These are phyloP conservation scores for Temnothorax rugatulus DNA, from an alignment of 2,888 invertebrate genomes.

Conservation along the genomic window DNA sequence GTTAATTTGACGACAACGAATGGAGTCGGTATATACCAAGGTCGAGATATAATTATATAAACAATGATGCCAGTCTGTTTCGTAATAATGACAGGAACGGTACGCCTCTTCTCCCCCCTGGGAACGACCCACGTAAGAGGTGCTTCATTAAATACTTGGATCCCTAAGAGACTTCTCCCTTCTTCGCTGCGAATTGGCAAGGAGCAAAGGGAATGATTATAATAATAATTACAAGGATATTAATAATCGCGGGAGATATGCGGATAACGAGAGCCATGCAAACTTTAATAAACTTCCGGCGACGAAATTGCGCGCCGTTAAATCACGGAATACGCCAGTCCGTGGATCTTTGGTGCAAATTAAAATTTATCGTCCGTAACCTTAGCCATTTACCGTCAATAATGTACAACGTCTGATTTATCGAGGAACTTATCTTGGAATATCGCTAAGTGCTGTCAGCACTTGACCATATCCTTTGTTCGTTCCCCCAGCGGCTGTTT, in stretches of 20 bases:
- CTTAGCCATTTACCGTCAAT: constrained; percentile 1
- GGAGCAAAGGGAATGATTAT: constrained; percentile 70
- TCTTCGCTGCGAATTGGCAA: constrained; percentile 53
- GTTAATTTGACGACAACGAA: constrained; percentile 62
- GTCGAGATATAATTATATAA: constrained; percentile 76
- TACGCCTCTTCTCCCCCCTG: constrained; percentile 61
- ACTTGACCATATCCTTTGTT: constrained; percentile 19
- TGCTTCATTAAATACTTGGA: constrained; percentile 77
- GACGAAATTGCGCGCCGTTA: constrained; percentile 38
- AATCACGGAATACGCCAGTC: neutral
- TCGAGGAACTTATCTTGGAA: constrained; percentile 8
- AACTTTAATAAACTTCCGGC: constrained; percentile 53
- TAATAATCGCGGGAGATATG: constrained; percentile 70
- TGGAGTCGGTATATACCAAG: constrained; percentile 62
- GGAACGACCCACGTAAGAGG: constrained; percentile 75
- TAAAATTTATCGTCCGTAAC: constrained; percentile 17
- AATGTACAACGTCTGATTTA: neutral
- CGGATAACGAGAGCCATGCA: constrained; percentile 52
- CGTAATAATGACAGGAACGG: constrained; percentile 74
- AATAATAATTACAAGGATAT: constrained; percentile 74
- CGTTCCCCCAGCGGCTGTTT: neutral
- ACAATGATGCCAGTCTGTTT: constrained; percentile 73
- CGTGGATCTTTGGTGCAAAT: constrained; percentile 15
- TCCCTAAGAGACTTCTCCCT: constrained; percentile 63
- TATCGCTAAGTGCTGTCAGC: neutral